A percentile compares a stretch with the other conserved stretches of the same genome.
phyloP scores from a whole-genome alignment of 53 echinoderm and acorn worm species.

The Echinometra lucunter region DNA sequence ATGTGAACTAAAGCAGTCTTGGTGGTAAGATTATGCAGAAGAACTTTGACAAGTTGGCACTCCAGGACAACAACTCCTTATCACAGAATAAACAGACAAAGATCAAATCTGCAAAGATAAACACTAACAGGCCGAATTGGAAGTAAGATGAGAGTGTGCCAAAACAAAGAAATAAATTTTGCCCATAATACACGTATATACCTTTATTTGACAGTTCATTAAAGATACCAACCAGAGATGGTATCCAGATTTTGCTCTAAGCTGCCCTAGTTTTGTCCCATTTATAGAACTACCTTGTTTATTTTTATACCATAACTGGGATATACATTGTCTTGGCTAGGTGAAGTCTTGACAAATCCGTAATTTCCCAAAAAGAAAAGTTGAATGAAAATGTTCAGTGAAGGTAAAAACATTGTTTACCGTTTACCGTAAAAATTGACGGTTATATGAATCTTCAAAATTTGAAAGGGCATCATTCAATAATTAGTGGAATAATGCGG shows the following conservation, averaged over 20 bases:
- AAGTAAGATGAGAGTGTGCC: not conserved
- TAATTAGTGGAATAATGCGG: too few relatives aligned
- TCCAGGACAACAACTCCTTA: not conserved
- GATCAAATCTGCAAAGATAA: conserved; percentile 25
- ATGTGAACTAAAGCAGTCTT: not conserved
- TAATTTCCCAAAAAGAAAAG: too few relatives aligned
- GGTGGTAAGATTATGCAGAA: not conserved
- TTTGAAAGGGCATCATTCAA: too few relatives aligned
- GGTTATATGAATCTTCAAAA: too few relatives aligned
- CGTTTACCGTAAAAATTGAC: too few relatives aligned
- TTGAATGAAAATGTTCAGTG: too few relatives aligned
- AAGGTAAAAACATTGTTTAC: too few relatives aligned
- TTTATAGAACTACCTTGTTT: not conserved
- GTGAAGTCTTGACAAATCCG: too few relatives aligned
- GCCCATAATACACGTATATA: not conserved
- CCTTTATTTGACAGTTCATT: not conserved
- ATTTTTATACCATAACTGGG: too few relatives aligned
- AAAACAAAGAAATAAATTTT: not conserved
- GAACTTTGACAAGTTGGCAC: conserved; percentile 42
- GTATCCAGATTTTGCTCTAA: not conserved
- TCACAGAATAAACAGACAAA: conserved; percentile 34
- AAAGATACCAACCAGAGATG: not conserved
- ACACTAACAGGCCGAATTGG: not conserved
- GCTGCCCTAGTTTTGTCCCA: not conserved
- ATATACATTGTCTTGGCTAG: too few relatives aligned